A percentile compares a stretch with the other conserved stretches of the same genome.
These are phyloP conservation scores for Cryptocheilus praepositus DNA, from an alignment of 2,888 invertebrate genomes.

Conservation along the genomic window DNA sequence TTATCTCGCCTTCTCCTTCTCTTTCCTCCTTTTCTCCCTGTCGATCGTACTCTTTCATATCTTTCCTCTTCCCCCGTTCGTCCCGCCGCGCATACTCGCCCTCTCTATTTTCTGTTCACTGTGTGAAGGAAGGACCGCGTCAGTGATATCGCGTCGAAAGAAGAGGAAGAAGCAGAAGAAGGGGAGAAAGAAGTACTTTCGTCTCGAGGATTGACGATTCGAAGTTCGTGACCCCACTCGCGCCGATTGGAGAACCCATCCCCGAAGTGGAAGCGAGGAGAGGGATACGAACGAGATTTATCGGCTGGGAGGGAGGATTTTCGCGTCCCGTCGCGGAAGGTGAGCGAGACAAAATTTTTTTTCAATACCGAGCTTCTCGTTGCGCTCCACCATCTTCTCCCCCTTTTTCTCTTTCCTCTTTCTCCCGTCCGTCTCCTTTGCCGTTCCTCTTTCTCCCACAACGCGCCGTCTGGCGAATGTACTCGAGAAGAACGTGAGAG, in stretches of 20 bases:
- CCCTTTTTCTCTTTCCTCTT: background rate
- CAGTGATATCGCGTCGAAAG: too few species aligned
- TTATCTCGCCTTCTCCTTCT: constrained; percentile 7
- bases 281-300: too few species aligned
- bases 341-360: too few species aligned
- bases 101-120: background rate
- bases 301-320: too few species aligned
- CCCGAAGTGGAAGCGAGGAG: too few species aligned
- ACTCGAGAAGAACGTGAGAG: too few species aligned
- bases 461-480: background rate
- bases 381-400: constrained; percentile 1
- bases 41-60: constrained; percentile 1
- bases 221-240: too few species aligned
- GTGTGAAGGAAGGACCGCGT: background rate
- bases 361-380: background rate
- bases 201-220: too few species aligned
- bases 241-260: too few species aligned
- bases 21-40: background rate
- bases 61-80: background rate
- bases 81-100: background rate
- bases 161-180: background rate
- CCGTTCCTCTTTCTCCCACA: background rate
- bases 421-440: background rate
- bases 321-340: too few species aligned
- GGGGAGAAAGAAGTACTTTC: too few species aligned